phyloP scores from a whole-genome alignment of 2,797 vertebrate species.

The Chloroceryle amazona region DNA sequence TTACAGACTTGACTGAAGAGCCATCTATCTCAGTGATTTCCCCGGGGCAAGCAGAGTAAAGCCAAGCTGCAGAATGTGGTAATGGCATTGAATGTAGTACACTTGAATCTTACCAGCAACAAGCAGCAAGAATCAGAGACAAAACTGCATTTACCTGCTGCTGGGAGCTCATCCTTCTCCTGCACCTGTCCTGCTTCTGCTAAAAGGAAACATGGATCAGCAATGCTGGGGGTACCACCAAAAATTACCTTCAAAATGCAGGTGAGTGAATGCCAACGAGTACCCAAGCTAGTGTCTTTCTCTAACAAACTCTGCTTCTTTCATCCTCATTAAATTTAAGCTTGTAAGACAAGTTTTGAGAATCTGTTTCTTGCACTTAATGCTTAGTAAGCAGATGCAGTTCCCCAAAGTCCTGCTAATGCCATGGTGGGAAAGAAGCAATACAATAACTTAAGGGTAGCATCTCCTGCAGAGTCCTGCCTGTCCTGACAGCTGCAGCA shows the following conservation, averaged over 20 bases:
- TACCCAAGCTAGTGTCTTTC: not conserved
- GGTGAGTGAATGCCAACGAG: not conserved
- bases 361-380: not conserved
- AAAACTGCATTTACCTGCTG: not conserved
- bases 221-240: not conserved
- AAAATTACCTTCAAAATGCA: not conserved
- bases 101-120: not conserved
- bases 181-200: not conserved
- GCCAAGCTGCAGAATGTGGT: not conserved
- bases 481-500: not conserved
- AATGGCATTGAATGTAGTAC: not conserved
- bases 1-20: not conserved
- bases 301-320: not conserved
- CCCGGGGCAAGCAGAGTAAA: not conserved
- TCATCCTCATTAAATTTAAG: not conserved
- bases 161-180: not conserved
- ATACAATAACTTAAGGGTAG: not conserved
- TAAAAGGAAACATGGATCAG: not conserved
- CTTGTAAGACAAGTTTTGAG: not conserved
- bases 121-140: not conserved
- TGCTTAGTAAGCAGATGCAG: not conserved
- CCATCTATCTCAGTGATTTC: not conserved
- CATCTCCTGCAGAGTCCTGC: not conserved
- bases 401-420: not conserved
- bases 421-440: not conserved